These are phyloP conservation scores for Remorina albescens DNA, from an alignment of 2,797 vertebrate genomes.

Conservation along the genomic window DNA sequence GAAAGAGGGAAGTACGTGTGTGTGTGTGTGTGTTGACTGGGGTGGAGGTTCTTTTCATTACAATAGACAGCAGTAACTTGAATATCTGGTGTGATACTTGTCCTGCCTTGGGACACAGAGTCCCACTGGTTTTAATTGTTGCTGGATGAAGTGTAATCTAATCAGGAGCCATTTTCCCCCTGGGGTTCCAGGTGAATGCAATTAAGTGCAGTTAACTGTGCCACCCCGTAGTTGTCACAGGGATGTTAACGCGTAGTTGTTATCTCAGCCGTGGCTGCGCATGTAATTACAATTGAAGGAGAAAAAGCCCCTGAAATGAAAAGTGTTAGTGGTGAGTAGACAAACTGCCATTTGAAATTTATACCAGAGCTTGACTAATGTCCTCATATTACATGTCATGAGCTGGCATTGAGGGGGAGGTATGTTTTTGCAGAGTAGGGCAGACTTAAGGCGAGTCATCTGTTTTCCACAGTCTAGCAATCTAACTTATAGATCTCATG, in stretches of 20 bases:
- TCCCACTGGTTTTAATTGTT: slow-evolving; percentile 54
- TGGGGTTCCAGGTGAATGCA: slow-evolving; percentile 56
- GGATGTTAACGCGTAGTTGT: slow-evolving; percentile 15
- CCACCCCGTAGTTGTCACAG: slow-evolving; percentile 35
- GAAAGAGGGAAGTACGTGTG: slow-evolving; percentile 11
- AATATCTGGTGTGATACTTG: slow-evolving; percentile 14
- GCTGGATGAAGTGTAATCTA: slow-evolving; percentile 49
- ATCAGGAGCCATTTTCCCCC: slow-evolving; percentile 52
- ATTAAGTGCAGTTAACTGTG: slow-evolving; percentile 54
- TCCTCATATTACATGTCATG: neutral
- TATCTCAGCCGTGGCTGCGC: neutral
- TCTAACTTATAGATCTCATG: neutral
- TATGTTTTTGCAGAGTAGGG: neutral
- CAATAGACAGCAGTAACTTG: neutral
- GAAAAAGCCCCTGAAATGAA: neutral
- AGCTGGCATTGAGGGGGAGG: neutral
- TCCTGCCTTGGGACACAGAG: slow-evolving; percentile 33
- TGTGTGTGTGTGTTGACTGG: slow-evolving; percentile 2
- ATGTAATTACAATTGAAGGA: slow-evolving; percentile 11
- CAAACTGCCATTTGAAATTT: neutral
- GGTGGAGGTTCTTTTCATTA: slow-evolving; percentile 15
- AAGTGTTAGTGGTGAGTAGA: slow-evolving; percentile 5
- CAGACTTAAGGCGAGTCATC: neutral
- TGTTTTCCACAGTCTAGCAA: neutral
- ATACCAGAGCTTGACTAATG: slow-evolving; percentile 2